A percentile compares a stretch with the other conserved stretches of the same genome.
Conservation (phyloP, 1,140 invertebrate genomes). For the Lordiphosa mommai region DNA sequence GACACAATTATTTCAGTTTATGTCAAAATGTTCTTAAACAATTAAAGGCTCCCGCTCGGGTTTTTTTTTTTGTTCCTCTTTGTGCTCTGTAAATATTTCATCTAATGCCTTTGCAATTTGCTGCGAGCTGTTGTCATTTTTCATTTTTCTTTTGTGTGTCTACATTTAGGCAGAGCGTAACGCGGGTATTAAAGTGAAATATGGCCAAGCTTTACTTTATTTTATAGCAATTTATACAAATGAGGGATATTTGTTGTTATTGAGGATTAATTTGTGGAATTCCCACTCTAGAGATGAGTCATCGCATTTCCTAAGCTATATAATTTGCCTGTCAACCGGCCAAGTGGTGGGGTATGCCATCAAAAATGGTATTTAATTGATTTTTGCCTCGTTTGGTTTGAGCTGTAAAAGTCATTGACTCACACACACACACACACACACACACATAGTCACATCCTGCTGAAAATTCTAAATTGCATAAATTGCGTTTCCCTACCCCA, state of each 20-base stretch:
- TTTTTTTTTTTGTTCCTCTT: not conserved
- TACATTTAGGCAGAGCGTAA: too few relatives aligned
- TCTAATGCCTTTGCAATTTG: slow-evolving; percentile 68
- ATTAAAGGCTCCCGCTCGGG: slow-evolving; percentile 26
- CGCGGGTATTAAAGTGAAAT: slow-evolving; percentile 64
- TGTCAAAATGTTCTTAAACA: slow-evolving; percentile 30
- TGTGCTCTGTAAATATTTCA: slow-evolving; percentile 47
- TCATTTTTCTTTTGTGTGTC: slow-evolving; percentile 33
- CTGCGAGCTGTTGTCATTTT: slow-evolving; percentile 58
- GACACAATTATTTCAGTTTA: not conserved
- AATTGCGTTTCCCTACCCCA: slow-evolving; percentile 55
- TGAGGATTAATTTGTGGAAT: not conserved
- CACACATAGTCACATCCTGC: not conserved
- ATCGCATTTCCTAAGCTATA: too few relatives aligned
- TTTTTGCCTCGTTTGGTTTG: slow-evolving; percentile 41
- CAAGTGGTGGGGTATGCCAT: slow-evolving; percentile 46
- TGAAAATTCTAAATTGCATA: slow-evolving; percentile 74
- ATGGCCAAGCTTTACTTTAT: slow-evolving; percentile 20
- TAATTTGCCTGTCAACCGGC: too few relatives aligned
- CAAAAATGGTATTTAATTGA: slow-evolving; percentile 70
- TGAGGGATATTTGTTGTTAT: not conserved
- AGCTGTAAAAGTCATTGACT: slow-evolving; percentile 61
- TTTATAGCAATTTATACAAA: not conserved
- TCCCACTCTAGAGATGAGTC: too few relatives aligned
- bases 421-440: slow-evolving; percentile 25